Base-by-base conservation (phyloP, 2,888 invertebrate genomes). In the Leucoptera coffeella region DNA sequence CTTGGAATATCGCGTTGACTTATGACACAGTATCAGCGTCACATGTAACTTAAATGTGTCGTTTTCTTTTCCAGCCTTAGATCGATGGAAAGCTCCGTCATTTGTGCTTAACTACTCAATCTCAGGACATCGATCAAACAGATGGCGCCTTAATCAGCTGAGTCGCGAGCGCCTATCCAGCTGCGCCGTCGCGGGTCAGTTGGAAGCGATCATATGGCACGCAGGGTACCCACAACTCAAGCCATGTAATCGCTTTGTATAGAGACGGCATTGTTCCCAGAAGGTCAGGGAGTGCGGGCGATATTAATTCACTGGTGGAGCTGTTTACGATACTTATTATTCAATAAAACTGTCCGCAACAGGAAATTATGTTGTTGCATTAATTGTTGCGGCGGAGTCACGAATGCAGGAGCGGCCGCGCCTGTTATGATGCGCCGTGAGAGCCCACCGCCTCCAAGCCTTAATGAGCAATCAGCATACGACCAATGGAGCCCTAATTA, bases 321-420 rank as follows among this genome's bases (percentile, higher is more conserved):
- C 45, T 46, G 38, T 51, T 54, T 54, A 50, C 39, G 50, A 49
- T 47, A 43, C 42, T 43, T 45, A 52, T 47, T 55, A 55, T 53
- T 54, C 43, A 51, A 53, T 56, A 52, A 57, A 56, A 54, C 51
- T 47, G 49, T 50, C 48, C 21, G 39, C 40, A 40, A 39, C 33
- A 28, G 32, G 30, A 35, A 35, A 17, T 17, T 17, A 9, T 17
- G 6, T 17, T 17, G 17, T 17, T 17, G 17, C 6, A 23, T 13
- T 13, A 23, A 8, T 7, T 23, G 5, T 5, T 9, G 11, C 5
- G 6, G 12, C 14, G 11, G 23, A 6, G 11, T 12, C 23, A 14
- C 6, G n/a, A n/a, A n/a, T n/a, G n/a, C n/a, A n/a, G n/a, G n/a
- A n/a, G n/a, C n/a, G n/a, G n/a, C n/a, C n/a, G n/a, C n/a, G n/a